phyloP scores from a whole-genome alignment of 2,797 vertebrate species.

The Lepidocolaptes lacrymiger region DNA sequence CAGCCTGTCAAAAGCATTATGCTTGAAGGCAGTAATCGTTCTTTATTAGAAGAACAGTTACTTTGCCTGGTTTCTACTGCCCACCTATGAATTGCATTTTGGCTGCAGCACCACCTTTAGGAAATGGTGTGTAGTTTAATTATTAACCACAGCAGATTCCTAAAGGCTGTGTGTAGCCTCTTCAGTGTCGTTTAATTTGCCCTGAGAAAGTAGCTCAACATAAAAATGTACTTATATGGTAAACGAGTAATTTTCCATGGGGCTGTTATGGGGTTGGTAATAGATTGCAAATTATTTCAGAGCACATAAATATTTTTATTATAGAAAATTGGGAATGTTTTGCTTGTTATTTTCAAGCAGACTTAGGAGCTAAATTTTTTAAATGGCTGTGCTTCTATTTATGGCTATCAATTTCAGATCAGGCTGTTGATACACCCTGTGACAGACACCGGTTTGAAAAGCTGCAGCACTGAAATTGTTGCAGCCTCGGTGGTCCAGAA shows the following conservation, averaged over 20 bases:
- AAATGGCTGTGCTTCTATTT: not conserved
- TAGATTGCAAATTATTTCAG: not conserved
- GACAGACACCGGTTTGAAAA: not conserved
- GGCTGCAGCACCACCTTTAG: constrained; percentile 64
- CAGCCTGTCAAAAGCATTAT: constrained; percentile 51
- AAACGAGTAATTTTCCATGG: not conserved
- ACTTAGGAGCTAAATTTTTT: not conserved
- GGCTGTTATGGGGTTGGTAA: not conserved
- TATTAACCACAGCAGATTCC: not conserved
- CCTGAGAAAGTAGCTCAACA: not conserved
- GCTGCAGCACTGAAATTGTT: not conserved
- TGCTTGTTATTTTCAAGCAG: not conserved
- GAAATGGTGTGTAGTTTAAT: constrained; percentile 44
- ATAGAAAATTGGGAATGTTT: not conserved
- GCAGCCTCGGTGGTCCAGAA: not conserved
- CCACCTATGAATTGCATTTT: constrained; percentile 18
- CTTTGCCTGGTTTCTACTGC: constrained; percentile 45
- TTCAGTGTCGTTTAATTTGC: not conserved
- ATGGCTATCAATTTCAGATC: not conserved
- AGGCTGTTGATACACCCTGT: not conserved
- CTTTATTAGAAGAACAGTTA: constrained; percentile 29
- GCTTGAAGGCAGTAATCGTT: constrained; percentile 11
- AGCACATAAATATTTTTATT: not conserved
- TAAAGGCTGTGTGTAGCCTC: not conserved
- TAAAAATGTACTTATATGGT: not conserved